Percentiles rank a stretch among this genome's conserved stretches.
These are phyloP conservation scores for Eriocheir sinensis DNA, from an alignment of 1,140 invertebrate species.

Conservation along the genomic window DNA sequence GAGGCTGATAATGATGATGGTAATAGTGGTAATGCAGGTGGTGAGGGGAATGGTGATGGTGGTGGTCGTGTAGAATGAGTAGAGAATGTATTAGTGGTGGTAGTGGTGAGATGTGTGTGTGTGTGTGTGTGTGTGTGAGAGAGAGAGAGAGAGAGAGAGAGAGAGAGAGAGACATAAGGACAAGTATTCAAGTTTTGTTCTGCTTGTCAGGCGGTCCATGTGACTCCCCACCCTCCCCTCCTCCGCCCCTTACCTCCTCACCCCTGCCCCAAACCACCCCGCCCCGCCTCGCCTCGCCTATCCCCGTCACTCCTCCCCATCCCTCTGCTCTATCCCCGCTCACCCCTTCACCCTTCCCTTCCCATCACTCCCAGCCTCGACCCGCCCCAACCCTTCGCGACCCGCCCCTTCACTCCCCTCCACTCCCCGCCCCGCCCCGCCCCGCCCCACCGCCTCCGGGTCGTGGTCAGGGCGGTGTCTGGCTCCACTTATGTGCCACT, in stretches of 20 bases:
- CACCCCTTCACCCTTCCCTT: background rate
- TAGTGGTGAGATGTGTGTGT: background rate
- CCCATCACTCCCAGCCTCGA: no score
- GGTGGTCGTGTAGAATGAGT: background rate
- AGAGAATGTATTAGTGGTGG: background rate
- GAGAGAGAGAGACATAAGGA: background rate
- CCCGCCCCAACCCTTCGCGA: no score
- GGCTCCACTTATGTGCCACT: slow-evolving; percentile 39
- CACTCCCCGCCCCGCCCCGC: background rate
- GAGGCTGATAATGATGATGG: no score
- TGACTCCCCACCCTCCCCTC: no score
- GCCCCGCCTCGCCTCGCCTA: background rate
- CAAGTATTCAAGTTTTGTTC: background rate
- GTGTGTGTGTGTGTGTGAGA: background rate
- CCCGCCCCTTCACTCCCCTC: background rate
- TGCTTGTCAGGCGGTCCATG: background rate
- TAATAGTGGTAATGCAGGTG: background rate
- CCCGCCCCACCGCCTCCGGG: background rate
- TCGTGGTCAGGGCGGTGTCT: background rate
- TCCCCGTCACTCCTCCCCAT: background rate
- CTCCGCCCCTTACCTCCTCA: no score
- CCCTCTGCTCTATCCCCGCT: background rate
- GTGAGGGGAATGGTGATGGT: background rate
- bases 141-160: slow-evolving; percentile 22
- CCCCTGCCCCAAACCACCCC: no score